These are phyloP conservation scores for Rosalia funebris DNA, from an alignment of 2,888 invertebrate genomes.

Conservation along the genomic window DNA sequence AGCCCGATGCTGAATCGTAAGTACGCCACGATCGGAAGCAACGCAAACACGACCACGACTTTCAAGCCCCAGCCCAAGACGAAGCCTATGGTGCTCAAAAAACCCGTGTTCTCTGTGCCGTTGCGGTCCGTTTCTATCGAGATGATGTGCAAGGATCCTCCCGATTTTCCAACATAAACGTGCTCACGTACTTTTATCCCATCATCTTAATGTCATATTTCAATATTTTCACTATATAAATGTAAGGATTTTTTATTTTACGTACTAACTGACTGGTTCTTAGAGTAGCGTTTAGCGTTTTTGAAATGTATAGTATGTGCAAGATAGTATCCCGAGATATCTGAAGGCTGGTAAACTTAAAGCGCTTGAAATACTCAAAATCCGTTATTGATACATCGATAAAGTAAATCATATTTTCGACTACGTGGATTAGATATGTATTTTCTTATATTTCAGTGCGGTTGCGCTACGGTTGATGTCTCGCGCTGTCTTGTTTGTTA, in stretches of 20 bases:
- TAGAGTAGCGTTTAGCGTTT: conserved; percentile 10
- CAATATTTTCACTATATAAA: conserved; percentile 11
- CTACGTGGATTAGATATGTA: too few relatives aligned
- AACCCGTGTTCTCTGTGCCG: conserved; percentile 68
- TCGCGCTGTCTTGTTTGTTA: neutral
- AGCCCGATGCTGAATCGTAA: conserved; percentile 60
- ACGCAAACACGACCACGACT: conserved; percentile 57
- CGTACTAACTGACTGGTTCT: conserved; percentile 9
- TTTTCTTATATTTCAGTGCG: too few relatives aligned
- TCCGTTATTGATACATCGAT: too few relatives aligned
- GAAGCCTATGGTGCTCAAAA: conserved; percentile 83
- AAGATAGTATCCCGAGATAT: neutral
- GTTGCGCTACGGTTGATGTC: too few relatives aligned
- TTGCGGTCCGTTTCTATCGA: conserved; percentile 59
- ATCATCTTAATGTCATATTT: conserved; percentile 7
- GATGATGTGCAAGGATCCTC: conserved; percentile 52
- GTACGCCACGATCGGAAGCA: conserved; percentile 54
- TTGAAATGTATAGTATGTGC: conserved; percentile 10
- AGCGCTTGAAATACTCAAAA: too few relatives aligned
- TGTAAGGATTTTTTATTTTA: conserved; percentile 14
- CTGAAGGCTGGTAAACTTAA: too few relatives aligned
- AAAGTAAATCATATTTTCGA: too few relatives aligned
- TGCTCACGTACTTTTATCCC: conserved; percentile 11
- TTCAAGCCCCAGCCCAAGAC: conserved; percentile 81
- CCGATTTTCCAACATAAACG: conserved; percentile 52